Conservation (phyloP, 2,888 invertebrate genomes). For the Lycaena phlaeas region DNA sequence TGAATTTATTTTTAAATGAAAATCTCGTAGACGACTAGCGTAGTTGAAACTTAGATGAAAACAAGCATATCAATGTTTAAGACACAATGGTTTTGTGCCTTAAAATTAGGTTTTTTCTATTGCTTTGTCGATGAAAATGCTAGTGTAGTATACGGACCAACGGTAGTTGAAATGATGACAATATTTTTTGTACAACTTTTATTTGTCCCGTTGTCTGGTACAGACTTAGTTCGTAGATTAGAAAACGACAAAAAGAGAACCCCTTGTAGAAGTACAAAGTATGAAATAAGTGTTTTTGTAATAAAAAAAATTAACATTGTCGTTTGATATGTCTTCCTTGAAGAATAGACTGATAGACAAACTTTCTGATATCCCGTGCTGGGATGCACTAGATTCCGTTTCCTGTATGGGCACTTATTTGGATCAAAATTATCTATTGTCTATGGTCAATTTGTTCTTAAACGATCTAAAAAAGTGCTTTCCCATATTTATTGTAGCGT, state of each 20-base stretch:
- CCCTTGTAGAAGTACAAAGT: conserved; percentile 63
- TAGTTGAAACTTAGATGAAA: conserved; percentile 30
- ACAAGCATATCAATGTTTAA: conserved; percentile 55
- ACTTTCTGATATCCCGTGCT: conserved; percentile 45
- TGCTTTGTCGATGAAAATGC: conserved; percentile 30
- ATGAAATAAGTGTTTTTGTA: conserved; percentile 44
- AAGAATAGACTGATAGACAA: conserved; percentile 57
- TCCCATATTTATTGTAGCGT: conserved; percentile 24
- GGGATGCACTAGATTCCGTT: conserved; percentile 65
- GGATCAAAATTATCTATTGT: conserved; percentile 28
- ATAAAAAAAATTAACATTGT: conserved; percentile 32
- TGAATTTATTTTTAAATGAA: conserved; percentile 33
- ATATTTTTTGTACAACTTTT: conserved; percentile 63
- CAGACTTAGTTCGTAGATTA: conserved; percentile 39
- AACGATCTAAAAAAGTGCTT: conserved; percentile 58
- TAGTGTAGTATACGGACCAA: conserved; percentile 60
- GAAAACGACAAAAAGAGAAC: conserved; percentile 33
- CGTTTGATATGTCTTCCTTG: conserved; percentile 53
- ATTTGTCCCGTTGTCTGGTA: conserved; percentile 48
- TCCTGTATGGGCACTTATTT: conserved; percentile 57
- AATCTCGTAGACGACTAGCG: conserved; percentile 46
- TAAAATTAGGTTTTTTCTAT: conserved; percentile 43
- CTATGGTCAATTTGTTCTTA: conserved; percentile 13
- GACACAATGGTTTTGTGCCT: conserved; percentile 64
- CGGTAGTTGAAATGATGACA: conserved; percentile 47